Base-by-base conservation (phyloP, 92 coral and sea anemone genomes). In the Virgularia gustaviana region DNA sequence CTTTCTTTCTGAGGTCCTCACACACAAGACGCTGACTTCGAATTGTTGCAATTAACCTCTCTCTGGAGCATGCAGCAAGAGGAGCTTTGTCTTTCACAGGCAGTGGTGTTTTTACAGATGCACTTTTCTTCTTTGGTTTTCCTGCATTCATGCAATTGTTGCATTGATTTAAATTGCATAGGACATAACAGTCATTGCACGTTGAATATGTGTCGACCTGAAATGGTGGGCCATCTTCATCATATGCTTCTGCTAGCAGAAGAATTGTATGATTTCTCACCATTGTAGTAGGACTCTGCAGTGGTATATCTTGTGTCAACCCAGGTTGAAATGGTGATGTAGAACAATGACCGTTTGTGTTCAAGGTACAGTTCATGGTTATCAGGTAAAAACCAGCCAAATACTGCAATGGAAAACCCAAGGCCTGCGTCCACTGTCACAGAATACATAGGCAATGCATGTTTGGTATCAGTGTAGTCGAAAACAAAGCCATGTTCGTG, bases 311-410 rank as follows among this genome's bases (percentile, higher is more conserved):
- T 36, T 63, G 49, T 34, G 63, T 11, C 45, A 75, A 73, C 19
- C 52, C 71, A 56, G 71, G 20, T 36, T 20, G 78, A 45, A 13
- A 84, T 20, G 29, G 92, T 73, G 20, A 87, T 49, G 32, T 76
- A 65, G 25, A 36, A 52, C 33, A 81, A 58, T 44, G 81, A 75
- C 47, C 81, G 86, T 75, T 80, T 80, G 45, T 80, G 71, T 20
- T 71, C 76, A 36, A 73, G 59, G 75, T 80, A 80, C 13, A 80
- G 49, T 18, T 71, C 45, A 63, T 80, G 85, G 47, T 80, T 51
- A 70, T 80, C 76, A 63, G 80, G 85, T 12, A 80, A 78, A 52
- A 80, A 80, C 75, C 80, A 80, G 58, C 85, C 80, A 73, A 60
- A 80, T 13, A 55, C 67, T 27, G 80, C 65, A 32, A 79, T 81